Evolutionary conservation across 2,797 vertebrate genomes (phyloP).

Genomic region (Toxotes lorentzi): DNA sequence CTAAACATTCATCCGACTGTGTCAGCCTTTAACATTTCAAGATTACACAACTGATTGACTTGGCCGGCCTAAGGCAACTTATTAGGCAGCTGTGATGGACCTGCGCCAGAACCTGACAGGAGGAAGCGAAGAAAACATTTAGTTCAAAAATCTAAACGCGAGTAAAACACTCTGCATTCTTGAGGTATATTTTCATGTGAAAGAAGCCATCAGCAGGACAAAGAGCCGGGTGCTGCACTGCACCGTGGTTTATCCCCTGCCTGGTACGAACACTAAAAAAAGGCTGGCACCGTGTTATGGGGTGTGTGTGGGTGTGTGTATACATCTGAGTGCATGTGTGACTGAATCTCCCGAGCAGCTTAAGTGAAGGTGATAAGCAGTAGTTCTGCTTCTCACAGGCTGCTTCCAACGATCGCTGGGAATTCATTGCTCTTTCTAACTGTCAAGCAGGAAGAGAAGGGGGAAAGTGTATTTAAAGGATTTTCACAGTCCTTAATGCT

Average conservation of each 20-base stretch:
- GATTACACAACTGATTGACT: slow-evolving; percentile 78
- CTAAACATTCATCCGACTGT: slow-evolving; percentile 49
- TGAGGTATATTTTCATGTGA: slow-evolving; percentile 51
- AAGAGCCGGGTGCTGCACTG: slow-evolving; percentile 45
- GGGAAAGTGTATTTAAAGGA: slow-evolving; percentile 83
- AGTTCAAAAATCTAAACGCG: slow-evolving; percentile 65
- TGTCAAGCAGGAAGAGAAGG: slow-evolving; percentile 75
- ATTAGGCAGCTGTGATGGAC: slow-evolving; percentile 70
- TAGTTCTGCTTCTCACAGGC: slow-evolving; percentile 64
- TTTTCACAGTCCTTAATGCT: slow-evolving; percentile 79
- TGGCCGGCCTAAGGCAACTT: slow-evolving; percentile 70
- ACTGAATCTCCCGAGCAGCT: slow-evolving; percentile 71
- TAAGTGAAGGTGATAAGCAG: slow-evolving; percentile 83
- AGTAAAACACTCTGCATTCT: slow-evolving; percentile 43
- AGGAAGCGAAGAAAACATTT: slow-evolving; percentile 61
- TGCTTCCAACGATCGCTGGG: slow-evolving; percentile 66
- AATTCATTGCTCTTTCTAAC: slow-evolving; percentile 78
- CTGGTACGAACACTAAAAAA: slow-evolving; percentile 66
- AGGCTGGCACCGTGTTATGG: slow-evolving; percentile 52
- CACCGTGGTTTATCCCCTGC: slow-evolving; percentile 59
- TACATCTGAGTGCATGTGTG: slow-evolving; percentile 62
- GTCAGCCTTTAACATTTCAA: slow-evolving; percentile 66
- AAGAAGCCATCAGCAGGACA: slow-evolving; percentile 55
- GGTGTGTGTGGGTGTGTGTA: slow-evolving; percentile 44
- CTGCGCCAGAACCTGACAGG: slow-evolving; percentile 63